These are phyloP conservation scores for Romanogobio albipinnatus DNA, from an alignment of 2,113 vertebrate species.

Conservation along the genomic window DNA sequence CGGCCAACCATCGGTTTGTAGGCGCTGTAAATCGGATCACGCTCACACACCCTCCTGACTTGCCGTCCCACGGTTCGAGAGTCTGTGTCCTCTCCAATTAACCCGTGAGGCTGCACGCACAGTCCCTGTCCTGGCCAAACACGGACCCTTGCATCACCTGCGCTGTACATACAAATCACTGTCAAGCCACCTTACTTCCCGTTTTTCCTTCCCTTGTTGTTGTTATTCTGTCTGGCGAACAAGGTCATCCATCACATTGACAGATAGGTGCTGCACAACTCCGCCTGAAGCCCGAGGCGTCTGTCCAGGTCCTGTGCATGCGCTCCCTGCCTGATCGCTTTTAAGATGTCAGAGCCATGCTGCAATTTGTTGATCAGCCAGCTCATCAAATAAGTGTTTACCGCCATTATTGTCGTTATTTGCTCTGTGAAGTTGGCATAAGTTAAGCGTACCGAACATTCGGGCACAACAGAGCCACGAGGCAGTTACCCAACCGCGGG, in stretches of 20 bases:
- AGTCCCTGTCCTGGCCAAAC: constrained; percentile 21
- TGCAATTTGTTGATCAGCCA: constrained; percentile 33
- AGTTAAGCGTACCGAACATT: neutral
- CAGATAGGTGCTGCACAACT: constrained; percentile 40
- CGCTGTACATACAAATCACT: constrained; percentile 68
- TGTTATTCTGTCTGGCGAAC: constrained; percentile 36
- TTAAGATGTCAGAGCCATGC: constrained; percentile 22
- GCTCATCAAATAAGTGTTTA: constrained; percentile 31
- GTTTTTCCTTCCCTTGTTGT: constrained; percentile 35
- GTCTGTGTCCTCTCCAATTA: constrained; percentile 74
- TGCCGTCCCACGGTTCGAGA: constrained; percentile 60
- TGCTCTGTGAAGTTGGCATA: neutral
- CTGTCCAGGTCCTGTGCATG: neutral
- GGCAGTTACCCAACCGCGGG: neutral
- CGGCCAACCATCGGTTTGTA: constrained; percentile 63
- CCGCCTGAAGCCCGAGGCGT: constrained; percentile 4
- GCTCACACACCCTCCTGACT: constrained; percentile 68
- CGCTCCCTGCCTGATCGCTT: neutral
- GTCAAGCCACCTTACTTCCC: constrained; percentile 26
- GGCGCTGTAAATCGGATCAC: constrained; percentile 70
- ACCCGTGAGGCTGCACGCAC: constrained; percentile 62
- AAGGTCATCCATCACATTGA: constrained; percentile 50
- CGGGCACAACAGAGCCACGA: neutral
- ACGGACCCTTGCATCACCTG: constrained; percentile 63
- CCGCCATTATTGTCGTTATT: neutral